Conservation (phyloP, 2,797 vertebrate genomes). For the Falco novaeseelandiae region DNA sequence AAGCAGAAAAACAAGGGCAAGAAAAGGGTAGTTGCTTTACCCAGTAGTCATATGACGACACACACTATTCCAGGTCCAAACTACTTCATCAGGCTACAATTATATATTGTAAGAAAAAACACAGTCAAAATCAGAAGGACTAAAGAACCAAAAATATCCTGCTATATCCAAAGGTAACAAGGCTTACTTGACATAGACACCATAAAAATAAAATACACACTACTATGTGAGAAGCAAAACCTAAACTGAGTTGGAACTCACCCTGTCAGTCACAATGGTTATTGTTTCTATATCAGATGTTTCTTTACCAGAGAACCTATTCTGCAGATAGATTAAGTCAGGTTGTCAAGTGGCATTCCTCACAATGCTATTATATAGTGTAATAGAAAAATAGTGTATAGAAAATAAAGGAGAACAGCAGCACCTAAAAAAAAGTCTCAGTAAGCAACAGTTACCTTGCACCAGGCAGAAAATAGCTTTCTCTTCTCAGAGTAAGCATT, state of each 20-base stretch:
- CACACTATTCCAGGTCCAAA: neutral
- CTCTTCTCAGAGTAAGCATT: neutral
- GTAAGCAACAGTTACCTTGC: neutral
- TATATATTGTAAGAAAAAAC: neutral
- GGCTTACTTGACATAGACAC: neutral
- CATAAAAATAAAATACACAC: neutral
- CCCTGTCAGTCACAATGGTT: neutral
- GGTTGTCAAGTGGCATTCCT: neutral
- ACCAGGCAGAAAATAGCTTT: neutral
- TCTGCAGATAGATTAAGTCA: neutral
- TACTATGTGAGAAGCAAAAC: neutral
- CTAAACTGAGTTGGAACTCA: neutral
- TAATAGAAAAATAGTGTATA: neutral
- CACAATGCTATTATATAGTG: neutral
- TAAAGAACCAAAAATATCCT: neutral
- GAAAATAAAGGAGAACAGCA: neutral
- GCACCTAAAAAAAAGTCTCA: neutral
- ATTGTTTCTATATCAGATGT: neutral
- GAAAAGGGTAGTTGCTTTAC: neutral
- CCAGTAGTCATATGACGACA: neutral
- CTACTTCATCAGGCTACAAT: neutral
- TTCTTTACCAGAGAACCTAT: neutral
- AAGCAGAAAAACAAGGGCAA: neutral
- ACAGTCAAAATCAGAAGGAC: neutral
- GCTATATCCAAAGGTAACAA: neutral